Evolutionary conservation across 2,888 invertebrate species (phyloP).

Genomic region (Meliscaeva auricollis): DNA sequence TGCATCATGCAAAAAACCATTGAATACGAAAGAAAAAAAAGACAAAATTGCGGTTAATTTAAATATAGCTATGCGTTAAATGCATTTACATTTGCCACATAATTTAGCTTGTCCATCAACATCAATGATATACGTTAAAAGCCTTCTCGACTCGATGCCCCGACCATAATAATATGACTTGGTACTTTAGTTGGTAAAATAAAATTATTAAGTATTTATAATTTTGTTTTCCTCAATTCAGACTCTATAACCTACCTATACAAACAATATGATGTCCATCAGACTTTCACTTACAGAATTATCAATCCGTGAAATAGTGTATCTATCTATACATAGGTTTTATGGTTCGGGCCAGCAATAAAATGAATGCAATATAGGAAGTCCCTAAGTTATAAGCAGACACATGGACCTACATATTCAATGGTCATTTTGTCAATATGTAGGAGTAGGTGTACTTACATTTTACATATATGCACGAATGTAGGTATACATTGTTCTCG

Average conservation of each 20-base stretch:
- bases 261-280: conserved; percentile 5
- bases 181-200: conserved; percentile 3
- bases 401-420: conserved; percentile 9
- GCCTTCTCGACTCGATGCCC: conserved; percentile 67
- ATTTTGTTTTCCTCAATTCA: conserved; percentile 7
- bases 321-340: conserved; percentile 15
- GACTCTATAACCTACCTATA: conserved; percentile 26
- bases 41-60: conserved; percentile 24
- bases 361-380: conserved; percentile 1
- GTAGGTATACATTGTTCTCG: not conserved
- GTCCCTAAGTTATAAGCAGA: conserved; percentile 31
- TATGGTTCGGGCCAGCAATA: not conserved
- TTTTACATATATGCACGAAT: too few relatives aligned
- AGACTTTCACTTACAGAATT: conserved; percentile 72
- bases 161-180: conserved; percentile 8
- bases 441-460: too few relatives aligned
- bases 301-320: conserved; percentile 71
- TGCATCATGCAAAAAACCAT: conserved; percentile 20
- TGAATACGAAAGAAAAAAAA: conserved; percentile 27
- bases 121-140: conserved; percentile 72
- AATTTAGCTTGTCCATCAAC: conserved; percentile 69
- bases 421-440: conserved; percentile 13
- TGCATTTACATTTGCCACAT: conserved; percentile 69
- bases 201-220: conserved; percentile 34
- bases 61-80: conserved; percentile 61